Conservation (phyloP, 2,888 invertebrate genomes). For the Tigriopus californicus region DNA sequence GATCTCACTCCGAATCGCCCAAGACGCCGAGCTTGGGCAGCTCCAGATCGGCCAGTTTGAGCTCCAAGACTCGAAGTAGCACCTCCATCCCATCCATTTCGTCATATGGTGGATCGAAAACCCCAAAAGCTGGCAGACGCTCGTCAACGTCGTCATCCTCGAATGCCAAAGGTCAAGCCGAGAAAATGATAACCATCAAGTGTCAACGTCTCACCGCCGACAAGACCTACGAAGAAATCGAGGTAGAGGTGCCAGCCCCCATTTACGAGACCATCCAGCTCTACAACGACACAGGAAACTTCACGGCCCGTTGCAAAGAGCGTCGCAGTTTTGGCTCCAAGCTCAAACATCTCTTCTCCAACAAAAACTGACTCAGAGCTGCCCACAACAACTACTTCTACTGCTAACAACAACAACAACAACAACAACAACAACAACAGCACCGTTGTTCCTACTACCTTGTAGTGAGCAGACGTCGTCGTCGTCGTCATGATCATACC, state of each 20-base stretch:
- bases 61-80: constrained; percentile 4
- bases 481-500: too few relatives aligned
- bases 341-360: constrained; percentile 11
- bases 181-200: constrained; percentile 15
- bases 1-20: constrained; percentile 6
- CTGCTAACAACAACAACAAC: neutral
- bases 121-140: neutral
- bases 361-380: too few relatives aligned
- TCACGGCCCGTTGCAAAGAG: constrained; percentile 6
- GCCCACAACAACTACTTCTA: too few relatives aligned
- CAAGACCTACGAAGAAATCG: constrained; percentile 14
- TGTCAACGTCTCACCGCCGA: constrained; percentile 15
- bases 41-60: constrained; percentile 12
- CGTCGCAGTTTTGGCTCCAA: constrained; percentile 8
- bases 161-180: neutral
- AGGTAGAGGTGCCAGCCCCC: constrained; percentile 14
- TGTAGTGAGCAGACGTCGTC: neutral
- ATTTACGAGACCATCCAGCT: constrained; percentile 15
- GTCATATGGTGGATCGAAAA: constrained; percentile 2
- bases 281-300: constrained; percentile 14
- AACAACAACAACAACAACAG: neutral
- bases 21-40: neutral
- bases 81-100: constrained; percentile 6
- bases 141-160: neutral
- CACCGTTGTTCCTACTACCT: neutral